Base-by-base conservation (phyloP, 2,888 invertebrate genomes). In the Operophtera brumata region DNA sequence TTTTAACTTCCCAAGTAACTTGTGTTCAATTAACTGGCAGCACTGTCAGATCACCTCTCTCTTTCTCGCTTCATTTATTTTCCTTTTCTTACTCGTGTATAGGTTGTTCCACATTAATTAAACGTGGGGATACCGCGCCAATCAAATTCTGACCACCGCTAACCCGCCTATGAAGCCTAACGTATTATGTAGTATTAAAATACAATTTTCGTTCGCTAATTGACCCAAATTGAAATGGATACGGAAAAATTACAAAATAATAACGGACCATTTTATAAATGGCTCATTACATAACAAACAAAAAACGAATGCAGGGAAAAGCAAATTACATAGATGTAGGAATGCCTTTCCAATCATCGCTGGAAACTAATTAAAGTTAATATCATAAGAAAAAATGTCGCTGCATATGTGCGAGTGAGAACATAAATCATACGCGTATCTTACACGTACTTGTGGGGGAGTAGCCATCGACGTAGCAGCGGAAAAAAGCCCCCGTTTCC, bases 171-270 rank as follows among this genome's bases (percentile, higher is more conserved):
- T 82, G 80, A 82, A 85, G 81, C 86, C 80, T 70, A 80, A 87
- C 85, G 84, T 85, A 87, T 88, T 87, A 88, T 84, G 82, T 82
- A 79, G 84, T 79, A 88, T 88, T 87, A 87, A 87, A 89, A 86
- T 84, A 84, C 81, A 75, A 88, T 88, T 87, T 86, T 80, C 82
- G 69, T 77, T 72, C 64, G 65, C 70, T 67, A 75, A 77, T 76
- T 78, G 71, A 70, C 76, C 61, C 67, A 78, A 86, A 85, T 85
- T 83, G 84, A 84, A 82, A 80, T 78, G 75, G 73, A 77, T 74
- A 69, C 66, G 66, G 75, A 69, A 77, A 69, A 72, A 73, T 74
- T 73, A 61, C 57, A 54, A 64, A 69, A 71, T 74, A 61, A 77
- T 79, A 67, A 64, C 67, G 49, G 61, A 65, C 77, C 75, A 78